Evolutionary conservation across 1,140 invertebrate species (phyloP).

Genomic region (Wiebesia pumilae): DNA sequence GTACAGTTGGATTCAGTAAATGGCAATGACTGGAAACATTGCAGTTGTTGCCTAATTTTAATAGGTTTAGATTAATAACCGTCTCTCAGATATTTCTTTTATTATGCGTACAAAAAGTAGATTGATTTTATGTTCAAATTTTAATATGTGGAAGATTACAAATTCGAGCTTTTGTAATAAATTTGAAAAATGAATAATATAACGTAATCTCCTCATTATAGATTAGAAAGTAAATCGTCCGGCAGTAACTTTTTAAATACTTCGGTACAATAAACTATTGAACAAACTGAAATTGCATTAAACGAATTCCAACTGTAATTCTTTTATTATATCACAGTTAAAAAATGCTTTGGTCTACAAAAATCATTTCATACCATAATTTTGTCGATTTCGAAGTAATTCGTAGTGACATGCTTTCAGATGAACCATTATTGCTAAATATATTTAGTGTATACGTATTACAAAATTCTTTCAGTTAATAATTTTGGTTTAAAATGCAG

Average conservation of each 20-base stretch:
- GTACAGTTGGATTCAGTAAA: neutral
- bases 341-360: conserved; percentile 75
- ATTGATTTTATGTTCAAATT: neutral
- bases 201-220: neutral
- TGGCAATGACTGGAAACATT: neutral
- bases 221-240: neutral
- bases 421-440: conserved; percentile 41
- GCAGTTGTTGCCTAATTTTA: neutral
- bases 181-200: neutral
- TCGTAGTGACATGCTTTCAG: conserved; percentile 26
- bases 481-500: neutral
- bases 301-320: conserved; percentile 38
- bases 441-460: conserved; percentile 24
- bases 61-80: neutral
- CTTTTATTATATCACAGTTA: conserved; percentile 73
- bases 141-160: neutral
- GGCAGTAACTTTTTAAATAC: neutral
- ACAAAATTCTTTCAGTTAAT: conserved; percentile 15
- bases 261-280: neutral
- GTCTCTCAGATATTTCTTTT: neutral
- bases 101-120: neutral
- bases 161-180: neutral
- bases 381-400: conserved; percentile 44
- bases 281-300: neutral
- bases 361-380: conserved; percentile 57